Conservation (phyloP, 2,888 invertebrate genomes). For the Schizaphis graminum region DNA sequence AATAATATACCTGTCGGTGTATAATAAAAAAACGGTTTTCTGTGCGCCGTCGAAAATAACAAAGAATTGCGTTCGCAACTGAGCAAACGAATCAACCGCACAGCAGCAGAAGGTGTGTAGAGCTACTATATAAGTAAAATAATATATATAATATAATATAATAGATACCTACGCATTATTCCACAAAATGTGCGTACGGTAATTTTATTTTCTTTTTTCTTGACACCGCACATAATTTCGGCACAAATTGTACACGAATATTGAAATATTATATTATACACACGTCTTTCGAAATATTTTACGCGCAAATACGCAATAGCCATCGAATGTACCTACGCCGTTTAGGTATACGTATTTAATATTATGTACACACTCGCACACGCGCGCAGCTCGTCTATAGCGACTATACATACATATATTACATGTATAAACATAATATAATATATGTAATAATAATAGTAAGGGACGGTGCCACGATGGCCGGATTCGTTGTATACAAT, state of each 20-base stretch:
- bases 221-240: background rate
- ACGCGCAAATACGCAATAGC: background rate
- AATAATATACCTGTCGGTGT: background rate
- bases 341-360: background rate
- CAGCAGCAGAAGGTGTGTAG: background rate
- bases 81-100: background rate
- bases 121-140: background rate
- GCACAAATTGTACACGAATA: background rate
- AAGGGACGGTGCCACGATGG: background rate
- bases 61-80: background rate
- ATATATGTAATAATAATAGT: background rate
- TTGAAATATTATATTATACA: background rate
- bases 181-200: background rate
- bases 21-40: background rate
- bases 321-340: background rate
- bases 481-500: background rate
- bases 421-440: background rate
- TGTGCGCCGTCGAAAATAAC: background rate
- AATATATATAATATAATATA: background rate
- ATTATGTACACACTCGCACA: background rate
- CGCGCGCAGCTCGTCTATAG: background rate
- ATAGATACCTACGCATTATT: background rate
- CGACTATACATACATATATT: background rate
- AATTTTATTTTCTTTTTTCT: constrained; percentile 3
- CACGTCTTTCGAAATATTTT: constrained; percentile 21